A percentile compares a stretch with the other conserved stretches of the same genome.
Conservation (phyloP, 1,140 invertebrate genomes). For the Drosophila lacteicornis region DNA sequence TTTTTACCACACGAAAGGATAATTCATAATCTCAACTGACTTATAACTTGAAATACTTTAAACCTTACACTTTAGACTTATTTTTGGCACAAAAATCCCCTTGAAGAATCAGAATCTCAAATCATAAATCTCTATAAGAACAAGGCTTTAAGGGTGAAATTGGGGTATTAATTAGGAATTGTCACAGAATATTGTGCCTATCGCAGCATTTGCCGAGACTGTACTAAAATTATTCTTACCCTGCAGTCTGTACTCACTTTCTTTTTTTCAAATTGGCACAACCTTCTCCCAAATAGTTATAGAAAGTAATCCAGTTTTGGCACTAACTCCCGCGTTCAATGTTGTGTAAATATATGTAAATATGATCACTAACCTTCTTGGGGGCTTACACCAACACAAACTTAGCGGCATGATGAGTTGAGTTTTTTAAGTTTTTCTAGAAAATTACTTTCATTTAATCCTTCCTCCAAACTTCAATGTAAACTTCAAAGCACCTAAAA, state of each 20-base stretch:
- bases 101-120: conserved; percentile 20
- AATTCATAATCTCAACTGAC: not conserved
- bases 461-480: not conserved
- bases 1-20: not conserved
- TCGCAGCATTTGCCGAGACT: not conserved
- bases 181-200: too few species aligned
- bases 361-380: conserved; percentile 41
- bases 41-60: conserved; percentile 4
- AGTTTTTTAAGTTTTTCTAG: conserved; percentile 11
- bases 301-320: conserved; percentile 22
- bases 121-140: not conserved
- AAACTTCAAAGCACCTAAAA: conserved; percentile 14
- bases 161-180: too few species aligned
- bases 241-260: not conserved
- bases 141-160: not conserved
- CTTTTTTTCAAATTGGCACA: conserved; percentile 8
- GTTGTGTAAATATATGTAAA: conserved; percentile 36
- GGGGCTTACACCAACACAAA: conserved; percentile 37
- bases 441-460: conserved; percentile 15
- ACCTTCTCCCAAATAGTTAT: not conserved
- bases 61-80: not conserved
- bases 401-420: conserved; percentile 24
- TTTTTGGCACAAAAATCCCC: not conserved
- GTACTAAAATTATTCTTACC: not conserved
- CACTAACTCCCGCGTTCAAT: conserved; percentile 34